Evolutionary conservation across 2,888 invertebrate species (phyloP).

Genomic region (Myopa testacea): DNA sequence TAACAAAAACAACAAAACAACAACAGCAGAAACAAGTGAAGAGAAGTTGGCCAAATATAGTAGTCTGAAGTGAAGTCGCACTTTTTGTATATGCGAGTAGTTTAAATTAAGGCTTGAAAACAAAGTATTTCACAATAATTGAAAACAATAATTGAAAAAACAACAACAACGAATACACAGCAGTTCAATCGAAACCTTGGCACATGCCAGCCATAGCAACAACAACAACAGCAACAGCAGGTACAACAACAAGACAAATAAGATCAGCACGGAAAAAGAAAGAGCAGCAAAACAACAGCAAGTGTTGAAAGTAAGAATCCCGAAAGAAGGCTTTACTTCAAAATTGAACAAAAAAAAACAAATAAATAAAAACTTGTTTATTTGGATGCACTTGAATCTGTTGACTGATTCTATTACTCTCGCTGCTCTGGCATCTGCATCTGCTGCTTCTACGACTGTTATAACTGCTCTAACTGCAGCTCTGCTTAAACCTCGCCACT

Average conservation of each 20-base stretch:
- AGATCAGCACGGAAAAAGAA: not conserved
- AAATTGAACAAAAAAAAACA: not conserved
- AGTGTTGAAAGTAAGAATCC: not conserved
- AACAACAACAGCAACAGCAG: slow-evolving; percentile 1
- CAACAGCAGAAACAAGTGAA: not conserved
- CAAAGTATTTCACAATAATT: not conserved
- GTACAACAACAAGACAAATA: not conserved
- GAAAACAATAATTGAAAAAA: not conserved
- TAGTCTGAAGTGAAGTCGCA: too few species aligned
- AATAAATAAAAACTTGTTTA: slow-evolving; percentile 24
- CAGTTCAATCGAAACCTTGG: not conserved
- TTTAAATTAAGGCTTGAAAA: slow-evolving; percentile 11
- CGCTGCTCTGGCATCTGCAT: not conserved
- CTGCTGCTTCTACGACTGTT: slow-evolving; percentile 16
- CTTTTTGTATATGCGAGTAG: not conserved
- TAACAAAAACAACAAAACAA: slow-evolving; percentile 11
- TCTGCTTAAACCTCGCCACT: not conserved
- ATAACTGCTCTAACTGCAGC: not conserved
- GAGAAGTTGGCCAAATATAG: not conserved
- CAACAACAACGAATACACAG: not conserved
- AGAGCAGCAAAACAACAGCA: not conserved
- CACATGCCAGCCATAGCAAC: not conserved
- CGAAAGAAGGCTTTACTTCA: not conserved
- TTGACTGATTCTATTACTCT: slow-evolving; percentile 17
- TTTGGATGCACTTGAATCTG: slow-evolving; percentile 22